Conservation (phyloP, 2,888 invertebrate species). For the Microctonus aethiopoides region DNA sequence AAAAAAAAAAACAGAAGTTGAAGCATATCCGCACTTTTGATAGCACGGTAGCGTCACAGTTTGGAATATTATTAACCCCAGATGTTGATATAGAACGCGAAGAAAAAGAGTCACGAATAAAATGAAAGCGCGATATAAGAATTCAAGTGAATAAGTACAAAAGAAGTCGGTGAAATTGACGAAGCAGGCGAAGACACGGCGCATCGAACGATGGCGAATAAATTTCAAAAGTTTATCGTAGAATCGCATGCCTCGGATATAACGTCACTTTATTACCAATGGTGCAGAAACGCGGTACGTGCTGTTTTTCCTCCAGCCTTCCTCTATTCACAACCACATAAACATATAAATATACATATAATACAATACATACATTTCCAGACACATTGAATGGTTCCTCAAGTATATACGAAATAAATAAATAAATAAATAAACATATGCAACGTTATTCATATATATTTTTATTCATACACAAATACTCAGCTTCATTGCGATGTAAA, state of each 20-base stretch:
- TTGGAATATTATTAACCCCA: background rate
- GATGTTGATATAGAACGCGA: background rate
- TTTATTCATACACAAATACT: no score
- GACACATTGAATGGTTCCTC: background rate
- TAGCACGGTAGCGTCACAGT: slow-evolving; percentile 26
- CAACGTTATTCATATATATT: background rate
- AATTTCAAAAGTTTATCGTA: slow-evolving; percentile 65
- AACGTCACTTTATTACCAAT: slow-evolving; percentile 64
- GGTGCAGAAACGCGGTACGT: slow-evolving; percentile 42
- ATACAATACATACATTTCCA: no score
- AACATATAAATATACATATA: slow-evolving; percentile 1
- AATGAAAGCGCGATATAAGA: background rate
- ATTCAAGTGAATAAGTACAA: background rate
- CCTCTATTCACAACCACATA: slow-evolving; percentile 3
- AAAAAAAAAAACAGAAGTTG: background rate
- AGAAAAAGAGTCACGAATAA: slow-evolving; percentile 16
- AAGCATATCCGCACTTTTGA: slow-evolving; percentile 20
- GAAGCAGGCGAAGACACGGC: slow-evolving; percentile 33
- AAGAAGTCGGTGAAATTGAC: slow-evolving; percentile 35
- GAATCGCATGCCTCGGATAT: slow-evolving; percentile 60
- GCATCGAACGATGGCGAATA: slow-evolving; percentile 46
- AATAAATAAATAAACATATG: no score
- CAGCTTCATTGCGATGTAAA: background rate
- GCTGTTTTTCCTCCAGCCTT: slow-evolving; percentile 18
- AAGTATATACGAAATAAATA: background rate